Base-by-base conservation (phyloP, 2,888 invertebrate species). In the Ptychoptera contaminata region DNA sequence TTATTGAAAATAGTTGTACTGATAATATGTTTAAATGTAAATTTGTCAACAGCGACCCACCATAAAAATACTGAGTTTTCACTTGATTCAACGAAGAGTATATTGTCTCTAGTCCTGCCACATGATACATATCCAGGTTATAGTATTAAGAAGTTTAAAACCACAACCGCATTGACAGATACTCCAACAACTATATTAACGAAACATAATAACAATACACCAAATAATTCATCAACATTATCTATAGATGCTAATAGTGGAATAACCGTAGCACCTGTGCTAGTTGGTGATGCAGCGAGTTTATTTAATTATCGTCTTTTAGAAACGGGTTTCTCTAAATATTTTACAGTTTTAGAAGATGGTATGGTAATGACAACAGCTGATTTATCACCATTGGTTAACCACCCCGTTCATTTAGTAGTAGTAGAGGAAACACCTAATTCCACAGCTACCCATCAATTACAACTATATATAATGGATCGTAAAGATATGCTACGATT, bases 331-430 rank as follows among this genome's bases (percentile, higher is more conserved):
- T 85, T 77, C 62, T 81, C 83, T 40, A 77, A 84, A 52, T 90
- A 81, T 65, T 91, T 92, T 65, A 83, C 91, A 9, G 79, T 91
- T 52, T 74, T 91, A 46, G 79, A 82, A 52, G 83, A 88, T 62
- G 91, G 91, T 43, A 76, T 88, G 46, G 79, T 92, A 46, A 92
- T 91, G 88, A 90, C 90, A 39, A 90, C 87, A 23, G 79, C 85
- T 35, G 86, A 88, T 58, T 73, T 91, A 37, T 76, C 79, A 43
- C 84, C 87, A 11, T 67, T 91, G 48, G 77, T 87, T 48, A 81
- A 88, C 61, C 76, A 77, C 51, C 84, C 85, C 1, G 79, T 90
- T 23, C 80, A 85, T 59, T 72, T 90, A 46, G 76, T 86, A 43
- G 79, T 90, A 15, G 68, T 87, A 45, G 87, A 88, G 59, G 83